These are phyloP conservation scores for Epinotia brunnichana DNA, from an alignment of 2,888 invertebrate genomes.

Conservation along the genomic window DNA sequence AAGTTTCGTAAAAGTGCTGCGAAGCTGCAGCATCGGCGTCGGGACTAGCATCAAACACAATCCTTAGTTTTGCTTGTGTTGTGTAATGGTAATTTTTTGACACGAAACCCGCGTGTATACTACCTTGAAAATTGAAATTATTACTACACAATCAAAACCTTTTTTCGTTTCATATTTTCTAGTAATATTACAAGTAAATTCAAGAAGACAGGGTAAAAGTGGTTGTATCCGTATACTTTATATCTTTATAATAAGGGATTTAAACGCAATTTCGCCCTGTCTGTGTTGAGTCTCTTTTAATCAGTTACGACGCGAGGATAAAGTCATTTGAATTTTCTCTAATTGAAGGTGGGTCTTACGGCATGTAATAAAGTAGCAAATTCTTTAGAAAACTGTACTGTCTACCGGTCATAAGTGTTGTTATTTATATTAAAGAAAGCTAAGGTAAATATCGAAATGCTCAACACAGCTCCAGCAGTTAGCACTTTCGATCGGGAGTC, in stretches of 20 bases:
- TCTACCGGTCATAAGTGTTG: not conserved
- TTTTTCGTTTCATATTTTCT: not conserved
- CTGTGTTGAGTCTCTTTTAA: conserved; percentile 30
- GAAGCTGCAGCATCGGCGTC: conserved; percentile 7
- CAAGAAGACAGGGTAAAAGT: not conserved
- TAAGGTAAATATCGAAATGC: not conserved
- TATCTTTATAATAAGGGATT: conserved; percentile 31
- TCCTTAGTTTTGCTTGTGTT: too few species aligned
- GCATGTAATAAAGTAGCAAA: not conserved
- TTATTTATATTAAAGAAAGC: not conserved
- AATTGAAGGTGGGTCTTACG: not conserved
- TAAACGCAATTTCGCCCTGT: conserved; percentile 28
- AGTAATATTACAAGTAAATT: conserved; percentile 2
- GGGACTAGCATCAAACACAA: not conserved
- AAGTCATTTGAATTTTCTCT: conserved; percentile 14
- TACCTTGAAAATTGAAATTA: not conserved
- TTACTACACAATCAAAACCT: not conserved
- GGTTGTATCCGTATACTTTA: conserved; percentile 17
- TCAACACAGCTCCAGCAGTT: not conserved
- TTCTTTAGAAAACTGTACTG: not conserved
- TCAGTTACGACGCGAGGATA: conserved; percentile 26
- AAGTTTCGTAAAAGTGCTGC: conserved; percentile 29
- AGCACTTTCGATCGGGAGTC: not conserved
- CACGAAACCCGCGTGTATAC: not conserved
- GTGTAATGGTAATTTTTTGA: too few species aligned